Percentiles rank a stretch among this genome's conserved stretches.
Evolutionary conservation across 2,797 vertebrate species (phyloP).

Genomic region (Pipistrellus pygmaeus): DNA sequence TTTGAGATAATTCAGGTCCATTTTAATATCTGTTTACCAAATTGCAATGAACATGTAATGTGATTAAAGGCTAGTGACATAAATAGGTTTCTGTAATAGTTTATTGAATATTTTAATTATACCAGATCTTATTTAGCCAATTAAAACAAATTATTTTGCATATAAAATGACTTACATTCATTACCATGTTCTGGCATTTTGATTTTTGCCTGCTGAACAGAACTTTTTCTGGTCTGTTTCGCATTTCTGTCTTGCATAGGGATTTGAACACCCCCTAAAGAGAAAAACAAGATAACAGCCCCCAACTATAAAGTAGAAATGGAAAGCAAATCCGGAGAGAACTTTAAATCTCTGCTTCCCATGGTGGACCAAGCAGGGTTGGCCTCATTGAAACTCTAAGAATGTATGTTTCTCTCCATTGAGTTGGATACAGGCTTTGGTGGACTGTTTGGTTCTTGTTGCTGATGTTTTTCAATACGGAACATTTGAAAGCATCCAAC

Average conservation of each 20-base stretch:
- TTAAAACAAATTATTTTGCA: constrained; percentile 79
- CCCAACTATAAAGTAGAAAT: constrained; percentile 70
- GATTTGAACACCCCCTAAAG: constrained; percentile 56
- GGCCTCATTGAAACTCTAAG: constrained; percentile 79
- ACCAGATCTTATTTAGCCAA: constrained; percentile 75
- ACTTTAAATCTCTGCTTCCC: constrained; percentile 61
- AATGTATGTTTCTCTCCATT: constrained; percentile 76
- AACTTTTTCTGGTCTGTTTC: constrained; percentile 55
- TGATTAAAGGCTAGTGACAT: constrained; percentile 71
- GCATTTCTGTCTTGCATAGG: constrained; percentile 46
- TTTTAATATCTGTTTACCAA: constrained; percentile 67
- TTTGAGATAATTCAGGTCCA: constrained; percentile 59
- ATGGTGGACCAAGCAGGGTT: constrained; percentile 65
- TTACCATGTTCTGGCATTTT: constrained; percentile 70
- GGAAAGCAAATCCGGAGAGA: constrained; percentile 70
- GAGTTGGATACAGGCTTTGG: constrained; percentile 78
- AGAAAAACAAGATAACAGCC: constrained; percentile 63
- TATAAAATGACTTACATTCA: constrained; percentile 73
- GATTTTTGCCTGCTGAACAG: constrained; percentile 61
- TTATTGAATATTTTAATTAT: constrained; percentile 73
- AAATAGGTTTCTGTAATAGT: constrained; percentile 73
- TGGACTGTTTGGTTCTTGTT: constrained; percentile 82
- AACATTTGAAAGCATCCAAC: constrained; percentile 80
- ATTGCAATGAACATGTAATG: constrained; percentile 43
- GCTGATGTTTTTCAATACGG: constrained; percentile 83